Percentiles rank a stretch among this genome's conserved stretches.
phyloP scores from a whole-genome alignment of 2,797 vertebrate species.

The Hippocampus kuda region DNA sequence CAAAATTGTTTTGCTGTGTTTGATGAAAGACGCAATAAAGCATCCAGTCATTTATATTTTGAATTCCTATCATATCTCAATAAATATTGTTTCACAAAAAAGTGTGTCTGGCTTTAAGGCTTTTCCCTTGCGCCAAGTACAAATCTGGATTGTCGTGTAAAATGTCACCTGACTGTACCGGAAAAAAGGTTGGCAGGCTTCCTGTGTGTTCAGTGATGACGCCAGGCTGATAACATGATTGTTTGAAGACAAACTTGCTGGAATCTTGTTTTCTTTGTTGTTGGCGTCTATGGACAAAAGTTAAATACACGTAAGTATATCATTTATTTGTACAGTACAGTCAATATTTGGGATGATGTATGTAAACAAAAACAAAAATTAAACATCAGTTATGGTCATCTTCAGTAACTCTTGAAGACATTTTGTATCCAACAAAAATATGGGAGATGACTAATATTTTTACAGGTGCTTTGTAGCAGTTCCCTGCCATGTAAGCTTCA shows the following conservation, averaged over 20 bases:
- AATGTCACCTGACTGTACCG: no score
- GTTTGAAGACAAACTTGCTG: background rate
- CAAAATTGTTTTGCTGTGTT: background rate
- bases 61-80: slow-evolving; percentile 33
- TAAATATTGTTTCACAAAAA: slow-evolving; percentile 50
- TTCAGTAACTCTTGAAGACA: background rate
- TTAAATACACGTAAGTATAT: background rate
- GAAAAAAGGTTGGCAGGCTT: background rate
- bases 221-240: background rate
- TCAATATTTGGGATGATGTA: background rate
- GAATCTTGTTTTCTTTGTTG: background rate
- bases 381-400: background rate
- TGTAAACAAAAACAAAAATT: background rate
- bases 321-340: background rate
- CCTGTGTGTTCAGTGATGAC: background rate
- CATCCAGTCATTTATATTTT: slow-evolving; percentile 13
- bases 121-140: slow-evolving; percentile 3
- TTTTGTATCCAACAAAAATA: background rate
- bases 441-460: no score
- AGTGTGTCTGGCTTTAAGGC: slow-evolving; percentile 1
- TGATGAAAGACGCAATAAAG: background rate
- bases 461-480: no score
- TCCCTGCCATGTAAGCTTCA: no score
- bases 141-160: background rate
- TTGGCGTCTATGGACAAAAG: background rate